These are phyloP conservation scores for Agonum fuliginosum DNA, from an alignment of 2,888 invertebrate genomes.

Conservation along the genomic window DNA sequence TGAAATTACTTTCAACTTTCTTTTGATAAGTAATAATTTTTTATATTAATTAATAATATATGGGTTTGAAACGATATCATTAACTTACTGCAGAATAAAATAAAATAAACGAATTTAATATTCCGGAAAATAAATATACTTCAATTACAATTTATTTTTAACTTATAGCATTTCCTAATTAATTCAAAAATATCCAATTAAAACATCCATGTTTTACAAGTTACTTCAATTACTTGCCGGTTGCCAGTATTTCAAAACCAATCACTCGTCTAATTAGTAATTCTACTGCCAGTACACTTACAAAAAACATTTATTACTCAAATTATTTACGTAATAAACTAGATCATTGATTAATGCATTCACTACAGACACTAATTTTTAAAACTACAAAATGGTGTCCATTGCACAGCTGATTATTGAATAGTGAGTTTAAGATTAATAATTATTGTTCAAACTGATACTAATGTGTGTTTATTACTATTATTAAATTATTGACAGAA, in stretches of 20 bases:
- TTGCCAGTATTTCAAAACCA: conserved; percentile 20
- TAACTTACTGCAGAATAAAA: not conserved
- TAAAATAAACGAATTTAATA: conserved; percentile 8
- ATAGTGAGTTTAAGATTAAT: conserved; percentile 26
- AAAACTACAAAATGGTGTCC: conserved; percentile 6
- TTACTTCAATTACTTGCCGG: not conserved
- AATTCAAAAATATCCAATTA: conserved; percentile 27
- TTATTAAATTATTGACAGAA: not conserved
- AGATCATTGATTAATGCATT: conserved; percentile 6
- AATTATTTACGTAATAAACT: conserved; percentile 1
- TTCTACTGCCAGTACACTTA: not conserved
- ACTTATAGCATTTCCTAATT: conserved; percentile 15
- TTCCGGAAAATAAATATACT: conserved; percentile 1
- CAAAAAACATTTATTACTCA: not conserved
- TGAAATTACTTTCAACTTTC: conserved; percentile 20
- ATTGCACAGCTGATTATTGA: conserved; percentile 28
- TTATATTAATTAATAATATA: not conserved
- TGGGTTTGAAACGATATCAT: not conserved
- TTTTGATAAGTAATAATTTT: not conserved
- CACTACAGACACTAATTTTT: not conserved
- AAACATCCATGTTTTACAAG: not conserved
- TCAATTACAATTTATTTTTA: not conserved
- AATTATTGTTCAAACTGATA: not conserved
- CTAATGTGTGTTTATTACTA: not conserved
- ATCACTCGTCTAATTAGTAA: not conserved